Evolutionary conservation across 2,888 invertebrate genomes (phyloP).

Genomic region (Pseudococcus viburni): DNA sequence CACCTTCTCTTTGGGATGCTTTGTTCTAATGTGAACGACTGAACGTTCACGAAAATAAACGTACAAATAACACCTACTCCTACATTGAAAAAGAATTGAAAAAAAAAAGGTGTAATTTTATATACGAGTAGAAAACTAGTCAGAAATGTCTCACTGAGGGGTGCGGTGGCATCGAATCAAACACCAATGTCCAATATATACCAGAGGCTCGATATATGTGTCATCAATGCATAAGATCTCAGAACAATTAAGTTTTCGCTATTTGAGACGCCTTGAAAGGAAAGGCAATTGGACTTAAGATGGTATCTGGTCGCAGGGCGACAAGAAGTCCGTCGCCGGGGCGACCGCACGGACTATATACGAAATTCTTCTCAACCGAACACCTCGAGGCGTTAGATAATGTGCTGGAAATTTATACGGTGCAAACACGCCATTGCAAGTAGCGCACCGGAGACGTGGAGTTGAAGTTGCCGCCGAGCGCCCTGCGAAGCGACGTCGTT

Average conservation of each 20-base stretch:
- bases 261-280: not conserved
- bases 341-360: constrained; percentile 5
- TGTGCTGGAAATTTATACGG: not conserved
- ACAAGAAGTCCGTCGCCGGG: constrained; percentile 22
- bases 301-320: not conserved
- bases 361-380: not conserved
- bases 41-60: not conserved
- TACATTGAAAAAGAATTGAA: not conserved
- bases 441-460: not conserved
- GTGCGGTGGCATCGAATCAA: not conserved
- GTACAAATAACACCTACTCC: not conserved
- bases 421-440: constrained; percentile 19
- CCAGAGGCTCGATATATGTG: not conserved
- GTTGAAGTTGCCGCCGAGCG: not conserved
- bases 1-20: not conserved
- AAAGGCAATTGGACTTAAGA: not conserved
- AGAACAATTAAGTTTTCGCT: constrained; percentile 21
- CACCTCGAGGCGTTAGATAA: constrained; percentile 31
- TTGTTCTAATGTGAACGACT: not conserved
- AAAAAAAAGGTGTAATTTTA: not conserved
- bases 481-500: constrained; percentile 11
- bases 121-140: not conserved
- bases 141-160: not conserved
- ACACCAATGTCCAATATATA: no score
- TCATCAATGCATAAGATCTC: constrained; percentile 9